These are phyloP conservation scores for Sturmia bella DNA, from an alignment of 2,888 invertebrate genomes.

Conservation along the genomic window DNA sequence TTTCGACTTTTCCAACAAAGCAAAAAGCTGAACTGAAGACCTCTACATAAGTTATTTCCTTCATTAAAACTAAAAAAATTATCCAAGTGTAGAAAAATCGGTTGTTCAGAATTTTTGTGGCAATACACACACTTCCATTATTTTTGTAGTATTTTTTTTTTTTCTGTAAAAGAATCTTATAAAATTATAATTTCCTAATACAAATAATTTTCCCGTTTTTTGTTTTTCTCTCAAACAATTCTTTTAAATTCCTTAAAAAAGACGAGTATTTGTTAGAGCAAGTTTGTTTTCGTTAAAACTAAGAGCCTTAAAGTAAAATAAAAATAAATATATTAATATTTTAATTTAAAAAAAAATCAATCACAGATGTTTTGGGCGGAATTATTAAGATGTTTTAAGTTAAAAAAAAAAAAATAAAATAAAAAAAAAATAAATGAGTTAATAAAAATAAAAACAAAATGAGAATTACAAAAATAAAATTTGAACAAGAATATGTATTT, in stretches of 20 bases:
- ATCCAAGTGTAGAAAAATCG: no score
- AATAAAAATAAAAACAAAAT: conserved; percentile 5
- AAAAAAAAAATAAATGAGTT: conserved; percentile 41
- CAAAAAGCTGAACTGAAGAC: no score
- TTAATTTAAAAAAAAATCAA: conserved; percentile 74
- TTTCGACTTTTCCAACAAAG: no score
- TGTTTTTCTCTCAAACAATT: conserved; percentile 24
- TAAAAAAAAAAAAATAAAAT: conserved; percentile 52
- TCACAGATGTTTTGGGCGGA: conserved; percentile 81
- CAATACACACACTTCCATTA: no score
- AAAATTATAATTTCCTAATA: not conserved
- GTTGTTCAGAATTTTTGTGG: no score
- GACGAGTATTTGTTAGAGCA: conserved; percentile 63
- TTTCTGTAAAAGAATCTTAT: not conserved
- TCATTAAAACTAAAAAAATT: no score
- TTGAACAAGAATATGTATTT: no score
- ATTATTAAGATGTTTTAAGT: conserved; percentile 73
- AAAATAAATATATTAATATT: conserved; percentile 64
- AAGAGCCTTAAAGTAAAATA: conserved; percentile 44
- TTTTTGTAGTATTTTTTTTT: no score
- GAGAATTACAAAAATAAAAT: not conserved
- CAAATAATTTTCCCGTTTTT: conserved; percentile 27
- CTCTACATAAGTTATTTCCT: no score
- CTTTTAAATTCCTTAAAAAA: conserved; percentile 19
- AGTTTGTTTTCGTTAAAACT: conserved; percentile 64